Evolutionary conservation across 2,797 vertebrate species (phyloP), one percentile per base, ranked within the genome.

Genomic region (Fringilla coelebs): DNA sequence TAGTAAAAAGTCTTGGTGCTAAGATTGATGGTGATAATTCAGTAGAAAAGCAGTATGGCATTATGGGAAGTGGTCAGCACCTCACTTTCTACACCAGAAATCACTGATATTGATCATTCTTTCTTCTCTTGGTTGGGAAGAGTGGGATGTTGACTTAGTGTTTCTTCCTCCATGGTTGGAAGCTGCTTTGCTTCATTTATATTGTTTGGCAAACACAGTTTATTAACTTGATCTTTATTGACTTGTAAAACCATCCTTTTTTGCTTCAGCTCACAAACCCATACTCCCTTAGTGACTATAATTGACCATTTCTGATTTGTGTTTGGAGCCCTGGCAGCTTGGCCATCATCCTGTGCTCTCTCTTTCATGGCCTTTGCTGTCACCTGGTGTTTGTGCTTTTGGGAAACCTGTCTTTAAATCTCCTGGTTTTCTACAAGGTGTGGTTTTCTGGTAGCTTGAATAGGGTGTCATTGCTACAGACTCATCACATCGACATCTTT

Each of bases 1-100:
- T 49, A 0, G 1, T 70, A 29, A 71, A 51, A 40, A 13, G 17
- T 46, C 26, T 34, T 0, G 0, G 19, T 2, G 2, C 19, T 58
- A 9, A 77, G 21, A 36, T 2, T 67, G 43, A 12, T 46, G 10
- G 4, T 46, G 38, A 12, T n/a, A 63, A 25, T 22, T 38, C 29
- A 54, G 13, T 10, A 49, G 60, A 48, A 71, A 36, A 68, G 0
- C 26, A n/a, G 4, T 3, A 5, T 60, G 28, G 10, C 19, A 4
- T 70, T 88, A 38, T 3, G 2, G 11, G 29, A 5, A 36, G 11
- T 15, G 17, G 18, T 41, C 16, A 90, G 11, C 8, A 57, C 4
- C 9, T 70, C 31, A 25, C 25, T 12, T 45, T 81, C 40, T 77
- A 25, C 7, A 16, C n/a, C 22, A 65, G 43, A 58, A 80, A 46